A percentile compares a stretch with the other conserved stretches of the same genome.
Conservation (phyloP, 2,888 invertebrate genomes). For the Amphiduros pacificus region DNA sequence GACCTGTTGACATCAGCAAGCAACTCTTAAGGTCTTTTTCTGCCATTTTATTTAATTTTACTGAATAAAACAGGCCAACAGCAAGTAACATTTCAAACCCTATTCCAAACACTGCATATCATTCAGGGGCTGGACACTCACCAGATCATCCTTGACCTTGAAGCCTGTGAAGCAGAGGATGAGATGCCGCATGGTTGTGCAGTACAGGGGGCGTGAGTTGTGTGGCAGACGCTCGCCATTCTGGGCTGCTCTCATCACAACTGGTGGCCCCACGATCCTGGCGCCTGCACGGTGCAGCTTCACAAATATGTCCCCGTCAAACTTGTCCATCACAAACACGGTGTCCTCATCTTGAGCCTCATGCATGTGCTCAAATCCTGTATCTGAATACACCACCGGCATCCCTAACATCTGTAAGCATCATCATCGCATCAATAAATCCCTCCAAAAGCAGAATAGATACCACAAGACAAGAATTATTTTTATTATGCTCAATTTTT, state of each 20-base stretch:
- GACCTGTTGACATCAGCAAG: too few species aligned
- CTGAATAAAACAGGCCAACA: too few species aligned
- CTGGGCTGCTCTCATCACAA: slow-evolving; percentile 51
- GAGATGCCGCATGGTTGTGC: slow-evolving; percentile 83
- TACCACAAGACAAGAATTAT: too few species aligned
- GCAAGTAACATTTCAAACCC: too few species aligned
- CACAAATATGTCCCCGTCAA: slow-evolving; percentile 74
- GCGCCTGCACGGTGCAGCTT: slow-evolving; percentile 62
- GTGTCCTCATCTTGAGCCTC: slow-evolving; percentile 62
- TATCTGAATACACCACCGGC: slow-evolving; percentile 39
- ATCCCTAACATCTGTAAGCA: background rate
- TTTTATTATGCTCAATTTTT: background rate
- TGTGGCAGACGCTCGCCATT: slow-evolving; percentile 32
- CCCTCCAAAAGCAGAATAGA: too few species aligned
- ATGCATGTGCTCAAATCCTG: slow-evolving; percentile 56
- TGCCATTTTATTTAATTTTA: too few species aligned
- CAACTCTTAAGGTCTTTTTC: too few species aligned
- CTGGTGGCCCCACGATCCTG: slow-evolving; percentile 58
- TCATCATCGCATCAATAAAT: too few species aligned
- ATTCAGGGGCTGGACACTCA: too few species aligned
- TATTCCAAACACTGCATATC: too few species aligned
- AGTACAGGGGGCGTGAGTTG: slow-evolving; percentile 77
- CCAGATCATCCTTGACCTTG: slow-evolving; percentile 85
- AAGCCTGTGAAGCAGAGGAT: slow-evolving; percentile 92
- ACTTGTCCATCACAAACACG: slow-evolving; percentile 74